Base-by-base conservation (phyloP, 2,888 invertebrate species). In the Drosophila pseudotalamancana region DNA sequence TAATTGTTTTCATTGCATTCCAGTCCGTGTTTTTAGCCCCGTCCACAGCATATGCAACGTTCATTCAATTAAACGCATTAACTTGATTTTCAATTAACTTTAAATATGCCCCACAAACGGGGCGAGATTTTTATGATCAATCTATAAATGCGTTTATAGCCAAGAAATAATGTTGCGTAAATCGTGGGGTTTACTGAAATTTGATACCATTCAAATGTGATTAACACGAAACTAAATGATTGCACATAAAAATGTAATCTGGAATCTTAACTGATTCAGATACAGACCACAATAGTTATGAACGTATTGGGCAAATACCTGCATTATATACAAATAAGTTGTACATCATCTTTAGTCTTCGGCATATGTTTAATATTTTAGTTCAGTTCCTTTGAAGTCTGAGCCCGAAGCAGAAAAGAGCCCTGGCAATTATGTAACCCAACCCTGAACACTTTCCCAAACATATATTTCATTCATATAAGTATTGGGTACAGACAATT, bases 51-150 rank as follows among this genome's bases (percentile, higher is more conserved):
- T 84, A 80, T 80, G 77, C 75, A 31, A 43, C 77, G 54, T 39
- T 60, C 63, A 83, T 88, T 88, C 65, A 86, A 88, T 86, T 83
- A 83, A 88, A 88, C 66, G 84, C 77, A 83, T 88, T 83, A 79
- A 82, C 84, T 82, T 88, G 87, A 82, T 82, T 88, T 88, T 88
- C 87, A 83, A 87, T 83, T 83, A 83, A 81, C 87, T 81, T 85
- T 82, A 75, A 87, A 82, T 85, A 62, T 42, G 32, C 9, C 9
- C 9, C 11, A 12, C n/a, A 56, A 29, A 32, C 12, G 46, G 32
- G 11, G 14, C 8, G 37, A 8, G 53, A 63, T 64, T 71, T 72
- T 60, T 55, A 55, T 45, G 51, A 51, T 55, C 54, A 35, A 71
- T 55, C 51, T 48, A 55, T 48, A n/a, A 55, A 37, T 66, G 37